Base-by-base conservation (phyloP, 2,797 vertebrate species). In the Phoeniculus purpureus region DNA sequence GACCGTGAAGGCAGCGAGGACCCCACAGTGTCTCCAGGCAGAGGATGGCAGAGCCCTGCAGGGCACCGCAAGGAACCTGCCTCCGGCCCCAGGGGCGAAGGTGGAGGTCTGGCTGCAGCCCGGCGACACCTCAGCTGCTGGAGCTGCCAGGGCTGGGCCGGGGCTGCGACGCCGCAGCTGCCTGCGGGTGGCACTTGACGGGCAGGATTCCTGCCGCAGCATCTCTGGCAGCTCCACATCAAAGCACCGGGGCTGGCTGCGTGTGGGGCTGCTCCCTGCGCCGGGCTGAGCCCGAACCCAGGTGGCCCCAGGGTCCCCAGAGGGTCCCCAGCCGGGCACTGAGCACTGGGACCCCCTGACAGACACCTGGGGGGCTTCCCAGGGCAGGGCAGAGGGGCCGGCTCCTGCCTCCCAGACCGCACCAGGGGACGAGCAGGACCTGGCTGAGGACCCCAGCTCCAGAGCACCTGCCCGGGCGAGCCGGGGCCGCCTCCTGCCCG, bases 141-240 rank as follows among this genome's bases (percentile, higher is more conserved):
- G 80, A 90, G 80, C 64, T 27, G 85, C 45, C 85, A 90, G 90
- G 85, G 85, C 74, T 90, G 80, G 89, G 94, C 87, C 91, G 89
- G 59, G 9, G 55, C 83, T 26, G 85, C 56, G 93, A 92, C 94
- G 90, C 9, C 2, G 86, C 59, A 74, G 82, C 65, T 6, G 23
- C 81, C 78, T 78, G 10, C 37, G 80, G 40, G 73, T 37, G 83
- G 88, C 89, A 94, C 92, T 22, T 90, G 95, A 66, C 20, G 81
- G 93, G 90, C 40, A 7, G 76, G 94, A 96, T 95, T 96, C 93
- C 94, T 95, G 81, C 89, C 68, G 10, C 29, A 88, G 93, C 94
- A 87, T 70, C 94, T 56, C 27, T 80, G 56, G 58, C 86, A 60
- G 73, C 73, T 48, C 6, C 26, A 75, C 81, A 95, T 95, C 92